Base-by-base conservation (phyloP, 2,797 vertebrate species). In the Diplodus puntazzo region DNA sequence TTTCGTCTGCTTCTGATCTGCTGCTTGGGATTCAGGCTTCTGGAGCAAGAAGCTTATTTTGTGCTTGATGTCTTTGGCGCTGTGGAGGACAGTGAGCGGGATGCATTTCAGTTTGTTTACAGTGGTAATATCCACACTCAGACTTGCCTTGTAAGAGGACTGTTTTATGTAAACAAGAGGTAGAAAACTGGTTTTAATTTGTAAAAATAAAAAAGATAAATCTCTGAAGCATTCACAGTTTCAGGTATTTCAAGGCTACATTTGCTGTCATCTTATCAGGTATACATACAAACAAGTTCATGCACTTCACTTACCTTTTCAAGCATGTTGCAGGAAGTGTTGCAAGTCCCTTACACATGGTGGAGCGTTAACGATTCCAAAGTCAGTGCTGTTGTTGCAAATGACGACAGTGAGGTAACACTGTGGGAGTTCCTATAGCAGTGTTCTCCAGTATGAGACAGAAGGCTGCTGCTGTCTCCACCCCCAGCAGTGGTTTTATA, bases 11-110 rank as follows among this genome's bases (percentile, higher is more conserved):
- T 93, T 94, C 13, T 95, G 95, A 66, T 97, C 96, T 10, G 92
- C 92, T 14, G 93, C 34, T 13, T 89, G 92, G 5, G 85, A 68
- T 39, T 98, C 97, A 5, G 97, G 93, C 89, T 97, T 99, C 88
- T 98, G 97, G 60, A 99, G 95, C 66, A 99, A 88, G 84, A 97
- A 96, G 43, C 96, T 97, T 23, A 99, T 95, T 65, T 97, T 96
- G 86, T 98, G 96, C 82, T 98, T 99, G 94, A 98, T 98, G 74
- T 97, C 97, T 94, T 98, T 99, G 71, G 97, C 97, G 39, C 98
- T 98, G 94, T 5, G 45, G 50, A 69, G 17, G 54, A 21, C 1
- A 17, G n/a, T 17, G 17, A 74, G n/a, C 7, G 39, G 52, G 48
- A 74, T 46, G 21, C 18, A 73, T 71, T 25, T 65, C 0, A 6